Conservation (phyloP, 2,888 invertebrate species). For the Plusia festucae region DNA sequence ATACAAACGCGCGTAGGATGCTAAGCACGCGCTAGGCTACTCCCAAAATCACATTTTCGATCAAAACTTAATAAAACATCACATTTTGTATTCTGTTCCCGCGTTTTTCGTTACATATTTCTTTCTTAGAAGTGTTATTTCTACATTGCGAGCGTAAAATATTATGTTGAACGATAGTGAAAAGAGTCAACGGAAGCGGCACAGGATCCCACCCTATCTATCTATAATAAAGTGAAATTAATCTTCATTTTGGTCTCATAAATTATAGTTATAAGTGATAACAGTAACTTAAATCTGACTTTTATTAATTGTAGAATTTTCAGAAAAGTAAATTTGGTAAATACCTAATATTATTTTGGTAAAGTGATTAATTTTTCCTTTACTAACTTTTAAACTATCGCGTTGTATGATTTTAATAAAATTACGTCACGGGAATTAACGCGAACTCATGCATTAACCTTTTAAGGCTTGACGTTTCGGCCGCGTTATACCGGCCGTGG, state of each 20-base stretch:
- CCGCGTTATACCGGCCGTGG: too few relatives aligned
- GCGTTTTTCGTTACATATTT: conserved; percentile 26
- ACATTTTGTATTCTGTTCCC: conserved; percentile 52
- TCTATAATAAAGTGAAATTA: conserved; percentile 24
- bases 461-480: too few relatives aligned
- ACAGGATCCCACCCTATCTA: conserved; percentile 8
- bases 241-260: conserved; percentile 31
- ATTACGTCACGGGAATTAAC: too few relatives aligned
- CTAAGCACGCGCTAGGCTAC: conserved; percentile 30
- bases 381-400: too few relatives aligned
- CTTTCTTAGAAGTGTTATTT: background rate
- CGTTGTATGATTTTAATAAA: too few relatives aligned
- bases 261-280: conserved; percentile 23
- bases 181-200: conserved; percentile 19
- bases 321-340: background rate
- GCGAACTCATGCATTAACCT: too few relatives aligned
- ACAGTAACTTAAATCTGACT: conserved; percentile 5
- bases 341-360: background rate
- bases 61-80: conserved; percentile 52
- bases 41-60: conserved; percentile 56
- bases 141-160: background rate
- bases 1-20: conserved; percentile 9
- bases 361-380: background rate
- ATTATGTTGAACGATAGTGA: conserved; percentile 13
- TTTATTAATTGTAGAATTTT: background rate